A percentile compares a stretch with the other conserved stretches of the same genome.
These are phyloP conservation scores for Polydesmus complanatus DNA, from an alignment of 2,888 invertebrate genomes.

Conservation along the genomic window DNA sequence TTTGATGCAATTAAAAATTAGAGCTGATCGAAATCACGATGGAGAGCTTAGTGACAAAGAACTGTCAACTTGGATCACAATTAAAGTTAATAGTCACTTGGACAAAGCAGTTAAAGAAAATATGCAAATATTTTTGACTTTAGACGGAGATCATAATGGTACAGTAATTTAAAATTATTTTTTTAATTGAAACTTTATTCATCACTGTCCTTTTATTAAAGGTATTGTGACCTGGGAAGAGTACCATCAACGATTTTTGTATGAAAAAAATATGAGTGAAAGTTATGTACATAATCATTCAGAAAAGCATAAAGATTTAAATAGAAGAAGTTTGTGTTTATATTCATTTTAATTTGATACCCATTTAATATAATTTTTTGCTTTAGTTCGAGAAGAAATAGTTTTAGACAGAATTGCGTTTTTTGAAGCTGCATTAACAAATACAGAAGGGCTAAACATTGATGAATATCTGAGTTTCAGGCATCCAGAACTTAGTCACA, in stretches of 20 bases:
- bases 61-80: slow-evolving; percentile 49
- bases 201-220: slow-evolving; percentile 24
- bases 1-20: no score
- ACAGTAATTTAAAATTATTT: slow-evolving; percentile 14
- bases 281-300: slow-evolving; percentile 50
- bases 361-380: neutral
- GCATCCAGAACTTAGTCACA: slow-evolving; percentile 64
- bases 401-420: slow-evolving; percentile 62
- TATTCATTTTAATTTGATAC: neutral
- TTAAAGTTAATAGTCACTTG: slow-evolving; percentile 53
- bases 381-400: slow-evolving; percentile 46
- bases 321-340: slow-evolving; percentile 44
- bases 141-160: slow-evolving; percentile 51
- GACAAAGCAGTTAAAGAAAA: slow-evolving; percentile 51
- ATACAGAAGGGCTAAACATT: slow-evolving; percentile 55
- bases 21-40: slow-evolving; percentile 47
- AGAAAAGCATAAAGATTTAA: slow-evolving; percentile 48
- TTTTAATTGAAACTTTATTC: neutral
- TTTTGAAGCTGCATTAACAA: slow-evolving; percentile 59
- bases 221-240: slow-evolving; percentile 63
- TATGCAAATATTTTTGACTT: slow-evolving; percentile 47
- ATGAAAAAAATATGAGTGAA: slow-evolving; percentile 50
- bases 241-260: slow-evolving; percentile 57
- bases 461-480: slow-evolving; percentile 66
- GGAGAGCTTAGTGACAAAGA: slow-evolving; percentile 45